Conservation (phyloP, 1,140 invertebrate species). For the Campoletis sonorensis region DNA sequence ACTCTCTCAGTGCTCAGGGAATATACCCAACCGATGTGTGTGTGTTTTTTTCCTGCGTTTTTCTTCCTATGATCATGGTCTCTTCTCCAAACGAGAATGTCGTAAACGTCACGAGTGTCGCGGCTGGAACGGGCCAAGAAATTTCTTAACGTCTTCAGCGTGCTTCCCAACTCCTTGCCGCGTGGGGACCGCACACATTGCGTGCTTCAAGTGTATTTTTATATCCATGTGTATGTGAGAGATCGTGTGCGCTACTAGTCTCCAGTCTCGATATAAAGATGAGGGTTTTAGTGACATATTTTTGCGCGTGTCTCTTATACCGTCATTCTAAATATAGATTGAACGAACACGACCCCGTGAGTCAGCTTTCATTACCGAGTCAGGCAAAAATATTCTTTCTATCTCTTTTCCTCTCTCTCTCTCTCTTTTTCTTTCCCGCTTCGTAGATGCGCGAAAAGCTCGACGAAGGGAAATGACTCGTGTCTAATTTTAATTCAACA, state of each 20-base stretch:
- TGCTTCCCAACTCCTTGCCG: slow-evolving; percentile 27
- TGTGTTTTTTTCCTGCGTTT: not conserved
- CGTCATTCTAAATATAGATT: slow-evolving; percentile 68
- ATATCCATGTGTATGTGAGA: slow-evolving; percentile 17
- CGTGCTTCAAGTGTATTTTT: slow-evolving; percentile 8
- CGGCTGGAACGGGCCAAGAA: slow-evolving; percentile 41
- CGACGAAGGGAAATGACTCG: not conserved
- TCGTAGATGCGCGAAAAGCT: not conserved
- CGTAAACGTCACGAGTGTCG: slow-evolving; percentile 44
- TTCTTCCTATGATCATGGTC: slow-evolving; percentile 13
- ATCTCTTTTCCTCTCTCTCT: slow-evolving; percentile 50
- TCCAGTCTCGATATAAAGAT: slow-evolving; percentile 53
- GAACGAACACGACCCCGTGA: slow-evolving; percentile 23
- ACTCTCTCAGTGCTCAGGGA: slow-evolving; percentile 4
- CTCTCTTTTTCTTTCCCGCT: slow-evolving; percentile 49
- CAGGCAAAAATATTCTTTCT: slow-evolving; percentile 44
- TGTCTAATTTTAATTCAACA: not conserved
- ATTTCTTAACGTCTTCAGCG: slow-evolving; percentile 47
- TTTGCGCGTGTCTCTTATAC: slow-evolving; percentile 62
- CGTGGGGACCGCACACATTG: slow-evolving; percentile 41
- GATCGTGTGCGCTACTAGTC: slow-evolving; percentile 19
- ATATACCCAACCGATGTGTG: slow-evolving; percentile 22
- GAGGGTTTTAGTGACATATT: slow-evolving; percentile 66
- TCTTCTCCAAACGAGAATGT: slow-evolving; percentile 44
- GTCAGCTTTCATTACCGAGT: slow-evolving; percentile 19